Conservation (phyloP, 2,797 vertebrate species). For the Coregonus ussuriensis region DNA sequence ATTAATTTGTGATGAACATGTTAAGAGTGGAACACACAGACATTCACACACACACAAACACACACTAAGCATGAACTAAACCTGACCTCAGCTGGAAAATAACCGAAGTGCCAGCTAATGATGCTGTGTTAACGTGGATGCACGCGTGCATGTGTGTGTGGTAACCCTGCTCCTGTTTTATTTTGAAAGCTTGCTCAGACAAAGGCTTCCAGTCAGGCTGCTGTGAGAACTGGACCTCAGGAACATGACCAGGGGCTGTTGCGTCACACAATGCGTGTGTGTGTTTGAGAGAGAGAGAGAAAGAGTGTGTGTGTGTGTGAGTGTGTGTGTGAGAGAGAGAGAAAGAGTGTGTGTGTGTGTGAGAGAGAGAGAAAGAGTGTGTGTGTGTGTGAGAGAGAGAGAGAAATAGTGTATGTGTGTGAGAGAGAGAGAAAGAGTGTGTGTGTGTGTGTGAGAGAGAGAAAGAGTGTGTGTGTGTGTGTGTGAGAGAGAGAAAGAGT, state of each 20-base stretch:
- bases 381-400: conserved; percentile 28
- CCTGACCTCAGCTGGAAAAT: not conserved
- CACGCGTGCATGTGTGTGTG: conserved; percentile 39
- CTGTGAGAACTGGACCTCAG: conserved; percentile 76
- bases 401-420: not conserved
- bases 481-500: conserved; percentile 21
- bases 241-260: conserved; percentile 75
- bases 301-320: conserved; percentile 37
- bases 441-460: conserved; percentile 33
- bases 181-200: conserved; percentile 75
- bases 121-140: conserved; percentile 14
- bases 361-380: too few relatives aligned
- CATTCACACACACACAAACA: conserved; percentile 23
- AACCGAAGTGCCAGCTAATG: not conserved
- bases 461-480: conserved; percentile 12
- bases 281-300: conserved; percentile 23
- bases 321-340: conserved; percentile 37
- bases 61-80: not conserved
- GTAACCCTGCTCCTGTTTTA: conserved; percentile 74
- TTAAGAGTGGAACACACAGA: too few relatives aligned
- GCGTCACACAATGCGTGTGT: conserved; percentile 57
- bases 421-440: too few relatives aligned
- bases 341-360: conserved; percentile 24
- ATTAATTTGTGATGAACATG: too few relatives aligned
- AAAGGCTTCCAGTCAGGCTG: conserved; percentile 75